Percentiles rank a stretch among this genome's conserved stretches.
phyloP scores from a whole-genome alignment of 2,888 invertebrate genomes.

The Sabatieria punctata region DNA sequence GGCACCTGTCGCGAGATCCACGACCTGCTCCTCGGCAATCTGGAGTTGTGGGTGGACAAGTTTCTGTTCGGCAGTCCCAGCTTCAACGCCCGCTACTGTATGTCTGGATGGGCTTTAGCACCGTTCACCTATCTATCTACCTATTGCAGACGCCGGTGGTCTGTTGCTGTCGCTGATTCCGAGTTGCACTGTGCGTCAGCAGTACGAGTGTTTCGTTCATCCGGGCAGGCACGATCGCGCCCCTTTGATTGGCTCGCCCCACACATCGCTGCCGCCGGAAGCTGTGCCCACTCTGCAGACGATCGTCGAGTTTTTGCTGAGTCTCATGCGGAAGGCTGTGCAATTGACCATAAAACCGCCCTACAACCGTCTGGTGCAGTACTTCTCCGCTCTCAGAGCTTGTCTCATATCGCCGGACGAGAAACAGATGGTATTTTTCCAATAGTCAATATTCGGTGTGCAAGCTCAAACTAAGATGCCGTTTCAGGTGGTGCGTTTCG shows the following conservation, averaged over 20 bases:
- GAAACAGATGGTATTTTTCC: conserved; percentile 1
- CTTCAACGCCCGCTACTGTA: too few species aligned
- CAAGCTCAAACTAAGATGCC: conserved; percentile 35
- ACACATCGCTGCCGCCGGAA: neutral
- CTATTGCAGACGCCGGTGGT: neutral
- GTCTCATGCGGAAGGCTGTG: neutral
- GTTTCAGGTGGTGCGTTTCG: neutral
- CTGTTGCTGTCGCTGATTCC: neutral
- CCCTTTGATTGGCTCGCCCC: neutral
- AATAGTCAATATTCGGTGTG: too few species aligned
- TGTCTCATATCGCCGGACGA: neutral
- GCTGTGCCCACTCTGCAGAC: neutral
- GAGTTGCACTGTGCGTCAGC: neutral
- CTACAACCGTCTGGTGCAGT: neutral
- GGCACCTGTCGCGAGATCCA: neutral
- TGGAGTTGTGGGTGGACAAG: conserved; percentile 2
- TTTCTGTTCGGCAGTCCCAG: neutral
- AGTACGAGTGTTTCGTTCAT: neutral
- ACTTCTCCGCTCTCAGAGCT: neutral
- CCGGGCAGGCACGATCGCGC: too few species aligned
- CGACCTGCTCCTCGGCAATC: neutral
- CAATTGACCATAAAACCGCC: neutral
- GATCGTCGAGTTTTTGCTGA: neutral
- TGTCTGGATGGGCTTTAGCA: too few species aligned
- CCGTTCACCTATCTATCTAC: too few species aligned